Evolutionary conservation across 2,888 invertebrate genomes (phyloP).

Genomic region (Drosophila phalerata): DNA sequence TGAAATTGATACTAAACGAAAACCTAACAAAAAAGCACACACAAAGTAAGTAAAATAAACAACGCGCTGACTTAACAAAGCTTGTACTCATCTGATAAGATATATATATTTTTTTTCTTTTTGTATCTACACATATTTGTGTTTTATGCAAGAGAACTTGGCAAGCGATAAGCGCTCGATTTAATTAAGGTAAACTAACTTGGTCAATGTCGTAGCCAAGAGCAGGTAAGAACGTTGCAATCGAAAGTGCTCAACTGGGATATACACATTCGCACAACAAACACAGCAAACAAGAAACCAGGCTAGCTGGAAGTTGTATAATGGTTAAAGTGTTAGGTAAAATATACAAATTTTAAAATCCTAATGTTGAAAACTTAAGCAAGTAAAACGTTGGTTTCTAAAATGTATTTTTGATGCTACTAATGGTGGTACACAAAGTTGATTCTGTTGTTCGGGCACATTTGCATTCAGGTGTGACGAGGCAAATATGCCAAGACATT

Average conservation of each 20-base stretch:
- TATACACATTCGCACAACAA: conserved; percentile 24
- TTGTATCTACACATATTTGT: conserved; percentile 14
- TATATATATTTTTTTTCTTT: conserved; percentile 31
- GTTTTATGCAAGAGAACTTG: conserved; percentile 22
- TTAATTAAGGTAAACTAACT: conserved; percentile 66
- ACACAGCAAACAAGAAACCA: background rate
- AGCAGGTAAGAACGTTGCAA: background rate
- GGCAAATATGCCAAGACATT: background rate
- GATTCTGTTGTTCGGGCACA: background rate
- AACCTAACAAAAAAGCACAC: conserved; percentile 1
- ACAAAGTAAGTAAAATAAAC: conserved; percentile 22
- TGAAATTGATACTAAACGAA: conserved; percentile 27
- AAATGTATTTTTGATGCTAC: background rate
- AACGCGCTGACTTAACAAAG: conserved; percentile 56
- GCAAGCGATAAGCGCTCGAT: conserved; percentile 56
- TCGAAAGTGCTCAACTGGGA: background rate
- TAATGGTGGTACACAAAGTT: background rate
- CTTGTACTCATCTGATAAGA: conserved; percentile 68
- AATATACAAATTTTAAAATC: background rate
- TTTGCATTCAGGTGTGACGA: background rate
- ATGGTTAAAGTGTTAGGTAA: background rate
- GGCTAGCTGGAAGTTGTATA: background rate
- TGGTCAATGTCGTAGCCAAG: conserved; percentile 61
- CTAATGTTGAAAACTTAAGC: too few relatives aligned
- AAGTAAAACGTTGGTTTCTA: background rate